Percentiles rank a stretch among this genome's conserved stretches.
Conservation (phyloP, 37 sponge, comb jelly and placozoan genomes). For the Mnemiopsis leidyi region DNA sequence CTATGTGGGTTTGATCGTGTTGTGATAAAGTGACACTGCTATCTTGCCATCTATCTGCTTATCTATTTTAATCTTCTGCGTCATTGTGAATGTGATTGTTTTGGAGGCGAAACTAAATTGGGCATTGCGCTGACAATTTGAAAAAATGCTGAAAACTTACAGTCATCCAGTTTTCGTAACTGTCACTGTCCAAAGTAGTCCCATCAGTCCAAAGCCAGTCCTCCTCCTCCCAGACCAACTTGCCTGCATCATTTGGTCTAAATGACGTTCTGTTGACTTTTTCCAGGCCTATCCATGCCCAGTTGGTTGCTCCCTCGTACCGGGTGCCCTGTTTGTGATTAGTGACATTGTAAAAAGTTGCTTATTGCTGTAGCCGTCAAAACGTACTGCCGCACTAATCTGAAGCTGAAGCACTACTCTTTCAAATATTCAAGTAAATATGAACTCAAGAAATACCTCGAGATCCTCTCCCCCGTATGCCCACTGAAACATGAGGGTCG, state of each 20-base stretch:
- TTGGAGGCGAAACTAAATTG: too few species aligned
- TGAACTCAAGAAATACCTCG: neutral
- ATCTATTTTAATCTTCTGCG: too few species aligned
- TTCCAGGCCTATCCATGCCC: slow-evolving; percentile 27
- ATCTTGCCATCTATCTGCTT: too few species aligned
- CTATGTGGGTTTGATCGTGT: too few species aligned
- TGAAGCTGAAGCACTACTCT: too few species aligned
- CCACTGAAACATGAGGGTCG: slow-evolving; percentile 1
- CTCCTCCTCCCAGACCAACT: slow-evolving; percentile 33
- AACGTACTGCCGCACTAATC: too few species aligned
- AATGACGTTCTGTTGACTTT: neutral
- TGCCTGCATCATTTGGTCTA: neutral
- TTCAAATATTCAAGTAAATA: neutral
- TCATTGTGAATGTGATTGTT: too few species aligned
- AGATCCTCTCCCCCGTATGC: slow-evolving; percentile 26
- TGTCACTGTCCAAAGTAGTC: neutral
- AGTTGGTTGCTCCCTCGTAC: slow-evolving; percentile 3
- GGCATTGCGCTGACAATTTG: too few species aligned
- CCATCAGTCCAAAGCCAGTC: slow-evolving; percentile 16
- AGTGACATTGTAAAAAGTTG: too few species aligned
- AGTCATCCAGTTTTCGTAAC: neutral
- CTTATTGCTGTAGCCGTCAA: too few species aligned
- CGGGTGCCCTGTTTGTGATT: neutral
- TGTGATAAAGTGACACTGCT: too few species aligned
- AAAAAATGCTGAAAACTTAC: too few species aligned